Evolutionary conservation across 2,888 invertebrate species (phyloP), one percentile per base, ranked within the genome.

Genomic region (Troides aeacus): DNA sequence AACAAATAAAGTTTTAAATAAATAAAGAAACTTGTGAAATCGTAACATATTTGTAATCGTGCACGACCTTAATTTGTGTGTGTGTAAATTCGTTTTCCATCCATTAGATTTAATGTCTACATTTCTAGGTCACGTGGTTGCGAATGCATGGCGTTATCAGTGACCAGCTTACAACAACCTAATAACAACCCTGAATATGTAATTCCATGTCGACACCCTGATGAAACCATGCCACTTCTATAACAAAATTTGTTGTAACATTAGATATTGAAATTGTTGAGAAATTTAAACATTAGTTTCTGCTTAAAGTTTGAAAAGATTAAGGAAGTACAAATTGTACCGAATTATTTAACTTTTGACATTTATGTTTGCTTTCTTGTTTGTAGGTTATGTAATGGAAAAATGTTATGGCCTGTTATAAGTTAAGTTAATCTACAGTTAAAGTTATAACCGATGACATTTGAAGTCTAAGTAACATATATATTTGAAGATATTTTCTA

Each of bases 1-100:
- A 10, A 39, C 8, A 46, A 4, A 46, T 12, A 46, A 46, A 46
- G 46, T 46, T 46, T 46, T 39, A 39, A 39, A 39, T 12, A 12
- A 12, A 46, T 46, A 46, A 46, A 46, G 15, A 46, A 66, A 62
- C 46, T 62, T 62, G 50, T 58, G 66, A 15, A 70, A 62, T 46
- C 23, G 12, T 62, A 30, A 60, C 30, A 56, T 15, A 24, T 69
- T 62, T 70, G 66, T 50, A 66, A 69, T 62, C 50, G n/a, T 53
- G 58, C 46, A 58, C 62, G 66, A 62, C 69, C 62, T 66, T 66
- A 70, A 70, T 66, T 66, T 62, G 50, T 46, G 5, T 46, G 46
- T 39, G 39, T 17, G 21, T 42, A 57, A 53, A 63, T 62, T 21
- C 59, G 24, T 61, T 61, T 69, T 65, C 46, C 57, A 65, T 62